Conservation (phyloP, 2,113 vertebrate species). For the Synchiropus splendidus region DNA sequence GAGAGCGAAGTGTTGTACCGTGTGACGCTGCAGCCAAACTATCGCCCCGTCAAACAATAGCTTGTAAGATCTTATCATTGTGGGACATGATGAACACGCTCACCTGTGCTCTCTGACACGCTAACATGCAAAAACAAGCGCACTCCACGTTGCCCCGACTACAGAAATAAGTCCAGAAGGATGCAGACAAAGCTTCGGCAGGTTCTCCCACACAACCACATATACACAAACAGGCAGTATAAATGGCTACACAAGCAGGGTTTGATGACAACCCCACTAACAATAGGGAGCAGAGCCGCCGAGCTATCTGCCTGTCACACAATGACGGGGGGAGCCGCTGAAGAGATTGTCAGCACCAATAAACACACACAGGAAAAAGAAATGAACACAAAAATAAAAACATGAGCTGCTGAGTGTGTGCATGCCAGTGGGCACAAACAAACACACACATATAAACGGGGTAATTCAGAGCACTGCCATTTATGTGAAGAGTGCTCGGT, state of each 20-base stretch:
- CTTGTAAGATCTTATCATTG: conserved; percentile 38
- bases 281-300: conserved; percentile 61
- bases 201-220: conserved; percentile 23
- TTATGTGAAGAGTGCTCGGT: conserved; percentile 64
- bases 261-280: conserved; percentile 60
- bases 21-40: conserved; percentile 33
- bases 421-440: conserved; percentile 18
- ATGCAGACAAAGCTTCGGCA: conserved; percentile 7
- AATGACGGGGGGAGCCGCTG: conserved; percentile 57
- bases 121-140: background rate
- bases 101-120: conserved; percentile 11
- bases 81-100: conserved; percentile 27
- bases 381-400: conserved; percentile 51
- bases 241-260: conserved; percentile 51
- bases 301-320: conserved; percentile 64
- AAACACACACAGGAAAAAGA: conserved; percentile 30
- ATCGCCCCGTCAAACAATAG: conserved; percentile 49
- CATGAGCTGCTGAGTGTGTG: conserved; percentile 23
- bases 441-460: conserved; percentile 15
- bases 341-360: conserved; percentile 62
- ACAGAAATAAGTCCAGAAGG: conserved; percentile 13
- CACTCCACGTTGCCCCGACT: background rate
- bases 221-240: conserved; percentile 30
- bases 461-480: conserved; percentile 59
- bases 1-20: conserved; percentile 19